Evolutionary conservation across 2,888 invertebrate genomes (phyloP).

Genomic region (Drosophila gaucha): DNA sequence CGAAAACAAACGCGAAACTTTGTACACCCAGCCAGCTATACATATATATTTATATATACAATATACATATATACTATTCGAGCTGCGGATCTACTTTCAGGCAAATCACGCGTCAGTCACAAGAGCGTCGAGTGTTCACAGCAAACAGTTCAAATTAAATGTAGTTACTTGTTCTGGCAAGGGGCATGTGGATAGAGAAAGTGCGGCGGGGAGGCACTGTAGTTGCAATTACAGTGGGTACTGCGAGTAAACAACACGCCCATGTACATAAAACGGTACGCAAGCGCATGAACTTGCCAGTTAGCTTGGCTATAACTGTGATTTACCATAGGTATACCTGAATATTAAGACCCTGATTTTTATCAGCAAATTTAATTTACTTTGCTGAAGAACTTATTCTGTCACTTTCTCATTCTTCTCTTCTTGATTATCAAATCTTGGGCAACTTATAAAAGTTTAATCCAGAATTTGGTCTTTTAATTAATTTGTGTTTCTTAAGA

Average conservation of each 20-base stretch:
- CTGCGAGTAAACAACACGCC: constrained; percentile 9
- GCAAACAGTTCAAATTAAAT: constrained; percentile 34
- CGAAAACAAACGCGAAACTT: constrained; percentile 48
- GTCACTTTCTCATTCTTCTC: not conserved
- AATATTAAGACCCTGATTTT: not conserved
- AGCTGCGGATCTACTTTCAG: constrained; percentile 24
- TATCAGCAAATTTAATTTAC: not conserved
- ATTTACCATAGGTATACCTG: not conserved
- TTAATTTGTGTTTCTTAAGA: not conserved
- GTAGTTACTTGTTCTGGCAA: not conserved
- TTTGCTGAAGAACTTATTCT: not conserved
- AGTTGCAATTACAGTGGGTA: constrained; percentile 18
- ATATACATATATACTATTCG: not conserved
- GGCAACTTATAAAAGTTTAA: not conserved
- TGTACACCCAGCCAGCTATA: constrained; percentile 18
- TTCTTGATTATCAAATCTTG: not conserved
- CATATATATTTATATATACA: not conserved
- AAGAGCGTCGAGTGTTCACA: constrained; percentile 39
- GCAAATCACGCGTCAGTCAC: constrained; percentile 44
- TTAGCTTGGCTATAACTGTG: constrained; percentile 32
- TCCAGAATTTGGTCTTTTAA: not conserved
- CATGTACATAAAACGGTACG: constrained; percentile 30
- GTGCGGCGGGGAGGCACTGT: not conserved
- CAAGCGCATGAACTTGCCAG: constrained; percentile 68
- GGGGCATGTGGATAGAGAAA: not conserved